These are phyloP conservation scores for Parauchenoglanis ngamensis DNA, from an alignment of 2,797 vertebrate genomes.

Conservation along the genomic window DNA sequence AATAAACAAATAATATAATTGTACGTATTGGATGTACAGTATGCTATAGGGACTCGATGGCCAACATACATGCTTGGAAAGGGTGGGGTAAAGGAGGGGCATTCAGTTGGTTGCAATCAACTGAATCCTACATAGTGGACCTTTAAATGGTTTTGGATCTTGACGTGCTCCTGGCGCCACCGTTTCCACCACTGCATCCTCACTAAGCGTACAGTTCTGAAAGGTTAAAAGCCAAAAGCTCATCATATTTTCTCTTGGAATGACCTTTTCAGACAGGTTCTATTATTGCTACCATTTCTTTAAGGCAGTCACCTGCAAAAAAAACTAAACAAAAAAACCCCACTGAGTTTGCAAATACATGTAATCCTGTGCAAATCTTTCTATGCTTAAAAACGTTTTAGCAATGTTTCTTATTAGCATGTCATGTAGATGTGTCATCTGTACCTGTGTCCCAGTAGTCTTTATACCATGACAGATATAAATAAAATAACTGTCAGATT, in stretches of 20 bases:
- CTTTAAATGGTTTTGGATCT: background rate
- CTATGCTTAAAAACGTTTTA: background rate
- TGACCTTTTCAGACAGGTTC: conserved; percentile 21
- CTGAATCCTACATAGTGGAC: too few species aligned
- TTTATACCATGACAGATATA: background rate
- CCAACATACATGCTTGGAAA: too few species aligned
- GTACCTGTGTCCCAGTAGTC: background rate
- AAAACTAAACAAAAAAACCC: too few species aligned
- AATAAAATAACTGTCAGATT: background rate
- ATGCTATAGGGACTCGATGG: too few species aligned
- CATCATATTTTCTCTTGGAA: background rate
- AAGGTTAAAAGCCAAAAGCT: conserved; percentile 42
- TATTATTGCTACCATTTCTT: conserved; percentile 25
- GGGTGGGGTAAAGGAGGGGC: too few species aligned
- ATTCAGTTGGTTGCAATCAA: too few species aligned
- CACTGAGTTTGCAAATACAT: background rate
- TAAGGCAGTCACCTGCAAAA: background rate
- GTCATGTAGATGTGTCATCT: conserved; percentile 1
- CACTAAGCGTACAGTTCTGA: background rate
- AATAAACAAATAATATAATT: too few species aligned
- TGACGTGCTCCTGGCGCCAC: background rate
- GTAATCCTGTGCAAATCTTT: background rate
- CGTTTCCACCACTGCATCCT: background rate
- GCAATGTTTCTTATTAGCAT: conserved; percentile 12
- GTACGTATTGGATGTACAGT: too few species aligned